Conservation (phyloP, 2,113 vertebrate genomes). For the Arvicanthis niloticus region DNA sequence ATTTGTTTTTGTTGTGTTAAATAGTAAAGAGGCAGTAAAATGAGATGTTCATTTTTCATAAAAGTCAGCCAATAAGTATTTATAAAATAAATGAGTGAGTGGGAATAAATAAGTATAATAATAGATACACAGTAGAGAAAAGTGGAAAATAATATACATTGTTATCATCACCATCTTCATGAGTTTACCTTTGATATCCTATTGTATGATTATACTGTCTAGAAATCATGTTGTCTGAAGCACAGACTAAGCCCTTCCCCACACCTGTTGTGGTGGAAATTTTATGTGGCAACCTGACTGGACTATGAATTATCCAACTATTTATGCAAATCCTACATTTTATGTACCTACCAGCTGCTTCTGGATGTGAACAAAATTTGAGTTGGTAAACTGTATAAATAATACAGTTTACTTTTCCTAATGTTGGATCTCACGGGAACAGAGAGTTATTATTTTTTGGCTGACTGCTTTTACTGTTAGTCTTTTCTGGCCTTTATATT, state of each 20-base stretch:
- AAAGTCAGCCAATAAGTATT: not conserved
- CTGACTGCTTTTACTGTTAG: not conserved
- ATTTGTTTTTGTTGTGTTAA: conserved; percentile 1
- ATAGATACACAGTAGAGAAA: not conserved
- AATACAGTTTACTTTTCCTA: not conserved
- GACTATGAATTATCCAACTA: not conserved
- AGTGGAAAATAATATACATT: not conserved
- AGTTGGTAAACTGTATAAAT: not conserved
- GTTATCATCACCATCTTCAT: not conserved
- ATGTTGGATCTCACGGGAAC: not conserved
- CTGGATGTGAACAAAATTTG: conserved; percentile 13
- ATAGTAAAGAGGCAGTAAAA: not conserved
- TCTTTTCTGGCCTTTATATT: not conserved
- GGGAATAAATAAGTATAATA: not conserved
- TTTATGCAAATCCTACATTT: conserved; percentile 14
- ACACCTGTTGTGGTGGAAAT: not conserved
- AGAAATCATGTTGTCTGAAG: not conserved
- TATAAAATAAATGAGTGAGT: not conserved
- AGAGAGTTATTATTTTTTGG: not conserved
- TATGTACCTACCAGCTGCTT: not conserved
- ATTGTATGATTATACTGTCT: not conserved
- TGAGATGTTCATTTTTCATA: not conserved
- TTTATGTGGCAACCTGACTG: conserved; percentile 11
- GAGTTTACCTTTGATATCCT: not conserved
- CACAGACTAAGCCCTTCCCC: not conserved